These are phyloP conservation scores for Nannospalax galili DNA, from an alignment of 2,113 vertebrate species.

Conservation along the genomic window DNA sequence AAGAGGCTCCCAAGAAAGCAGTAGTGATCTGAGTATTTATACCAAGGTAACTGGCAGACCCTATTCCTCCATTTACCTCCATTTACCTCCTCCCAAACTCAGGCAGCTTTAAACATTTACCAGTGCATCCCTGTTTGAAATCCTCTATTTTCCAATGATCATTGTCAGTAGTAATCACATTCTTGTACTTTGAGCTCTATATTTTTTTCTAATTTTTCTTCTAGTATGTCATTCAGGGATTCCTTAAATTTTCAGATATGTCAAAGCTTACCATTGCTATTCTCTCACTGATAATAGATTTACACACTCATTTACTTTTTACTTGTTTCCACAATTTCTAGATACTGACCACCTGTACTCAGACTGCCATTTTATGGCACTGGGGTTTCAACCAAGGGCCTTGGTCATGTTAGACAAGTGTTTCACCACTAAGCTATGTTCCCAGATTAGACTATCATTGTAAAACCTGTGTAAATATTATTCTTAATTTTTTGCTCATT, in stretches of 20 bases:
- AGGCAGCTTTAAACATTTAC: neutral
- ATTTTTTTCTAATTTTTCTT: neutral
- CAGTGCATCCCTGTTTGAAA: neutral
- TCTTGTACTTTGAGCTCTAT: neutral
- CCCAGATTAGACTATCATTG: neutral
- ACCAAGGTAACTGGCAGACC: neutral
- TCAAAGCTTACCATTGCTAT: neutral
- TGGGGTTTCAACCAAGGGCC: neutral
- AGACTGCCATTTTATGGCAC: neutral
- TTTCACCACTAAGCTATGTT: neutral
- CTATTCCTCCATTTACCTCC: neutral
- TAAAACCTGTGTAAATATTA: neutral
- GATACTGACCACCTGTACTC: neutral
- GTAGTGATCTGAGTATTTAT: neutral
- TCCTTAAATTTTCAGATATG: neutral
- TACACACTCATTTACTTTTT: constrained; percentile 1
- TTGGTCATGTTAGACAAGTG: neutral
- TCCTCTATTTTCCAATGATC: neutral
- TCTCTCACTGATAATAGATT: neutral
- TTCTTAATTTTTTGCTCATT: constrained; percentile 15
- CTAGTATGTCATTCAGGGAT: neutral
- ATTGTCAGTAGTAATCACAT: neutral
- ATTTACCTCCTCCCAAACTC: fast-evolving
- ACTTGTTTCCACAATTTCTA: constrained; percentile 15
- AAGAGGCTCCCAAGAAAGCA: neutral